Evolutionary conservation across 2,113 vertebrate species (phyloP), one percentile per base, ranked within the genome.

Genomic region (Cyanoderma ruficeps): DNA sequence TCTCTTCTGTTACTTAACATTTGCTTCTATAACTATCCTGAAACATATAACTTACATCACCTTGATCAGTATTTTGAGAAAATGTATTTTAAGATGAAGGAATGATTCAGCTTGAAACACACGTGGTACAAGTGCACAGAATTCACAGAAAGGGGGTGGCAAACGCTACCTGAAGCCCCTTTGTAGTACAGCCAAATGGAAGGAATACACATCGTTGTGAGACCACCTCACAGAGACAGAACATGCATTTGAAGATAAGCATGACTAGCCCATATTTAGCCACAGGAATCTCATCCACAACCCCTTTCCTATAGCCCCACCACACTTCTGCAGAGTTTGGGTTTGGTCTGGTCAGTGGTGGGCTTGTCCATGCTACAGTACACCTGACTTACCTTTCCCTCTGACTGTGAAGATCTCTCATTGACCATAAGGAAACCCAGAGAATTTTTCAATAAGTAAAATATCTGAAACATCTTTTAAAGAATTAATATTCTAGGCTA

Each of bases 321-420:
- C 28, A 61, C 19, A 37, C 52, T 60, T 76, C 41, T 5, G 1
- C 3, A 3, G 50, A 44, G 12, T 35, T 44, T 76, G 1, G 10
- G 16, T 39, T 55, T 42, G 35, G 18, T 69, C 18, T 56, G 11
- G 28, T 44, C 47, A 12, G 7, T 1, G 0, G 5, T 67, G 13
- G 10, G 15, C 5, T 65, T 80, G 17, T 5, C n/a, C 31, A 33
- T 14, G 11, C 64, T 33, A 50, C 0, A 0, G 15, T n/a, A 60
- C 33, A 2, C 14, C 41, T 56, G 25, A 22, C 4, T 77, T 49
- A 24, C 20, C 10, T 65, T 88, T 47, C 30, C 39, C 30, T 70
- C 10, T 47, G 23, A 61, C 24, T 30, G 11, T 30, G 33, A 72
- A 57, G 20, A 23, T 27, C 15, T 83, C 53, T 33, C 35, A 44